Evolutionary conservation across 2,113 vertebrate genomes (phyloP).

Genomic region (Nothobranchius kuhntae): DNA sequence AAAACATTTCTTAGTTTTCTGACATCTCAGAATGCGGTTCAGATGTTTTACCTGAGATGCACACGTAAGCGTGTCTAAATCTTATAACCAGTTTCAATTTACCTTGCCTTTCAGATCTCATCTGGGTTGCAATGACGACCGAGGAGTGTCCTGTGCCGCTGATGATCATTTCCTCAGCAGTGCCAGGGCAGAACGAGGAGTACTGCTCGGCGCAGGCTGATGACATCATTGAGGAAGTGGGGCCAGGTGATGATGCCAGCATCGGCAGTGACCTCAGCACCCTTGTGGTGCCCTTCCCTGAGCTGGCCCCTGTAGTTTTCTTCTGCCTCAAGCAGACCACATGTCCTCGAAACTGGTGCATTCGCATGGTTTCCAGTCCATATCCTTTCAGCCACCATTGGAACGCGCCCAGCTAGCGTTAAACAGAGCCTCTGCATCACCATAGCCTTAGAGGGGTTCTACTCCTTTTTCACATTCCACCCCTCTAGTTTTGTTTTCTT

Average conservation of each 20-base stretch:
- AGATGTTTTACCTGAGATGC: no score
- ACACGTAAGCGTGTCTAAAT: not conserved
- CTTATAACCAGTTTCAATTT: slow-evolving; percentile 1
- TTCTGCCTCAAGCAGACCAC: slow-evolving; percentile 98
- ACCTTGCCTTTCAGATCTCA: slow-evolving; percentile 69
- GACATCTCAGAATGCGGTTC: no score
- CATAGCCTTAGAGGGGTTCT: no score
- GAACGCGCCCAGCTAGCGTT: not conserved
- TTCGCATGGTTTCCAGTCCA: slow-evolving; percentile 98
- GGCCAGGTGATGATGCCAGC: slow-evolving; percentile 80
- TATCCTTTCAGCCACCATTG: slow-evolving; percentile 86
- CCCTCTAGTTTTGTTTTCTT: no score
- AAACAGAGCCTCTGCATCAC: not conserved
- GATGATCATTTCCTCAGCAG: slow-evolving; percentile 73
- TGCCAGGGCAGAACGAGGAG: slow-evolving; percentile 77
- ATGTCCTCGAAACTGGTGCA: slow-evolving; percentile 95
- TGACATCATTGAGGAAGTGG: slow-evolving; percentile 79
- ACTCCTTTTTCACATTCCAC: no score
- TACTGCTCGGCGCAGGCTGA: slow-evolving; percentile 73
- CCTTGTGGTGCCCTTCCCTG: slow-evolving; percentile 88
- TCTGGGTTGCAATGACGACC: slow-evolving; percentile 82
- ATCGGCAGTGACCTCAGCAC: slow-evolving; percentile 81
- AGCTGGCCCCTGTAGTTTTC: slow-evolving; percentile 94
- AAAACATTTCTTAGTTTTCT: no score
- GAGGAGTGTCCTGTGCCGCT: slow-evolving; percentile 83